These are phyloP conservation scores for Oreocharis arfaki DNA, from an alignment of 2,113 vertebrate genomes.

Conservation along the genomic window DNA sequence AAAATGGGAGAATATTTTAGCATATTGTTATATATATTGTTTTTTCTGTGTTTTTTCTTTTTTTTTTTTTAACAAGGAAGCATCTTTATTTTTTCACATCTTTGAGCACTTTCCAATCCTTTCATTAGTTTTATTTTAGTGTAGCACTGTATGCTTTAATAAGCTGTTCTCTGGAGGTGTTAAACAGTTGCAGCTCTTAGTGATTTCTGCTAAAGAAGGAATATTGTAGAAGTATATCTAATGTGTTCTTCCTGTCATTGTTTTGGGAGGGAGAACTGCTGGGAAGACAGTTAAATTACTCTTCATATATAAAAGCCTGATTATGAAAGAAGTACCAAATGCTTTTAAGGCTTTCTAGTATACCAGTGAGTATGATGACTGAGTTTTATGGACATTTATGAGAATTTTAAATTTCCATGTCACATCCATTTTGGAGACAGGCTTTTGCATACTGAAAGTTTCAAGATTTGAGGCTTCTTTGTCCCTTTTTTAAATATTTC, in stretches of 20 bases:
- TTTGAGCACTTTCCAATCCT: neutral
- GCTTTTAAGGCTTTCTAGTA: slow-evolving; percentile 18
- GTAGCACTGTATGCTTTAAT: neutral
- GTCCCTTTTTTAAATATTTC: neutral
- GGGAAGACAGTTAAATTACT: slow-evolving; percentile 54
- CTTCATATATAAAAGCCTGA: slow-evolving; percentile 2
- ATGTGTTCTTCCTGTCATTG: neutral
- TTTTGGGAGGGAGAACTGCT: neutral
- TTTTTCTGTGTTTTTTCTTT: neutral
- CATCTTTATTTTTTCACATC: neutral
- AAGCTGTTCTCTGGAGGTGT: neutral
- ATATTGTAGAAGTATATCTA: neutral
- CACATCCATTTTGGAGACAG: neutral
- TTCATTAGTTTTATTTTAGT: neutral
- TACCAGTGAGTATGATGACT: neutral
- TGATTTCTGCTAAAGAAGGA: neutral
- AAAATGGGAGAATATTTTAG: no score
- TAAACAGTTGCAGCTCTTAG: neutral
- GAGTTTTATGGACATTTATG: neutral
- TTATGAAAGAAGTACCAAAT: neutral
- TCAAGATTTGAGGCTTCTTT: neutral
- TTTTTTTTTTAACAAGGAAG: neutral
- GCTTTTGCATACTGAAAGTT: neutral
- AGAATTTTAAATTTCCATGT: neutral
- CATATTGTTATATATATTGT: neutral